Base-by-base conservation (phyloP, 2,113 vertebrate species). In the Centropristis striata region DNA sequence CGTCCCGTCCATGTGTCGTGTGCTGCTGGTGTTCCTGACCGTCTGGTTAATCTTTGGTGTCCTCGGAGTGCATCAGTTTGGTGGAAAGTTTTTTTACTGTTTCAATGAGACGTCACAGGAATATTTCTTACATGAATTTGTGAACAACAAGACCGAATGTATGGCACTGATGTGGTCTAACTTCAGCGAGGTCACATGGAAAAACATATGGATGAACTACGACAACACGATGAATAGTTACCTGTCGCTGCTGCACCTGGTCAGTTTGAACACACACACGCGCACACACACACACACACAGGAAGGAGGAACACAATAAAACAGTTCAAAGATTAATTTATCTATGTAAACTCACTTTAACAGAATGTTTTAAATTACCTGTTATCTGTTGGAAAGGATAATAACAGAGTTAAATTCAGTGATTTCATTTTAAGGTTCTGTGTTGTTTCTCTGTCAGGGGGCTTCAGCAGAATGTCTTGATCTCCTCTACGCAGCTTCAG, bases 1-100 rank as follows among this genome's bases (percentile, higher is more conserved):
- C 73, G 95, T 98, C 69, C 96, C 97, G 0, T 96, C 97, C 86
- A 96, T 98, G 88, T 96, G 96, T 90, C 95, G 96, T 0, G 94
- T 95, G 14, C 88, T 98, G 67, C 90, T 98, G 18, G 97, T 98
- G 65, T 95, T 94, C 83, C 90, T 98, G 75, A 95, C 96, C 84
- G 96, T 98, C 91, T 99, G 97, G 97, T 90, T 97, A 55, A 95
- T 97, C 88, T 99, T 99, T 94, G 96, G 97, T 83, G 95, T 98
- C 55, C 92, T 96, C 95, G 98, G 97, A 0, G 96, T 98, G 77
- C 95, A 97, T 69, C 71, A 98, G 70, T 98, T 99, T 5, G 97
- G 96, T 0, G 98, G 98, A 67, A 98, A 95, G 91, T 98, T 96
- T 86, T 95, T 91, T 84, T 81, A 91, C 20, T 99, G 98, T 54